Evolutionary conservation across 2,888 invertebrate species (phyloP), one percentile per base, ranked within the genome.

Genomic region (Heterodera filipjevi): DNA sequence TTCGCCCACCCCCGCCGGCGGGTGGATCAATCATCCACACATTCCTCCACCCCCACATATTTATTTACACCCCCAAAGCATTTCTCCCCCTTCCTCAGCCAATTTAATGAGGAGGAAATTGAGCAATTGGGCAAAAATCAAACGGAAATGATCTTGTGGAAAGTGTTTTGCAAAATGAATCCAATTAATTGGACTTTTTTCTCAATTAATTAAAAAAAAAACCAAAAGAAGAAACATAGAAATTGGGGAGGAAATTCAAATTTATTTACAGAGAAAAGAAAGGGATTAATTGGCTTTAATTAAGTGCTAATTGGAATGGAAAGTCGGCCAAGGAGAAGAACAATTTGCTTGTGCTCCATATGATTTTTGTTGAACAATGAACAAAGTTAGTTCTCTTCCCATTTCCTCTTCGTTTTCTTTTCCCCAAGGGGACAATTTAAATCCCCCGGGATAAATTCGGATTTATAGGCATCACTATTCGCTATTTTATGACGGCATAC

Each of bases 21-120:
- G 66, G 22, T 12, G 66, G 66, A 66, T 66, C 66, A 66, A 66
- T 66, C 66, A 68, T 68, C 68, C 68, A 8, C 66, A 66, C 32
- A 14, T 12, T n/a, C 53, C 53, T 16, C 49, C 49, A n/a, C 59
- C 59, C 59, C n/a, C 59, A 59, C 59, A 49, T 49, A 49, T 49
- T 59, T 59, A 59, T 59, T n/a, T 22, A 22, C 66, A 19, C 66
- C 66, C 66, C 14, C 68, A 49, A 49, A 49, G 27, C 19, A 35
- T 35, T 68, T 33, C 68, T 27, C 6, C 22, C 22, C 14, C 68
- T 35, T 68, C 30, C 10, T 68, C 32, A 32, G 68, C 32, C 68
- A 68, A 68, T 33, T n/a, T 68, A 33, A 68, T 66, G 30, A 6
- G 19, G n/a, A n/a, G 5, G 53, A 53, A 22, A 22, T 6, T 5